Percentiles rank a stretch among this genome's conserved stretches.
phyloP scores from a whole-genome alignment of 2,888 invertebrate species.

The Tridacna crocea region DNA sequence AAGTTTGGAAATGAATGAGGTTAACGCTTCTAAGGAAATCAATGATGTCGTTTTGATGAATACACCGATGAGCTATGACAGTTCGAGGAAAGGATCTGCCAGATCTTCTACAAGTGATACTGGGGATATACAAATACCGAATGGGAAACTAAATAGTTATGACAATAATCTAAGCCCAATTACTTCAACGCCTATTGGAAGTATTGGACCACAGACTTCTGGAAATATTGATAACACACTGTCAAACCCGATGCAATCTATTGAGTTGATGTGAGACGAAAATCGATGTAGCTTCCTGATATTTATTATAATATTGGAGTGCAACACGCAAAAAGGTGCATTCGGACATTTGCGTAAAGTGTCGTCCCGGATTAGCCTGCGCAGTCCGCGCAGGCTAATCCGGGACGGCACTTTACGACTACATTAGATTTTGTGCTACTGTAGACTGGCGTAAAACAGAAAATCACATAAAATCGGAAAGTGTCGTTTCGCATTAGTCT shows the following conservation, averaged over 20 bases:
- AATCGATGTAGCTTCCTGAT: too few relatives aligned
- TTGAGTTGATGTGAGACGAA: background rate
- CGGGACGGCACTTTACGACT: too few relatives aligned
- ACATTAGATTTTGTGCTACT: too few relatives aligned
- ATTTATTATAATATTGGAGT: too few relatives aligned
- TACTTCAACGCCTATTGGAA: constrained; percentile 24
- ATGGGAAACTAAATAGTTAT: background rate
- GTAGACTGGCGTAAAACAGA: too few relatives aligned
- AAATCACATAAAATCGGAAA: too few relatives aligned
- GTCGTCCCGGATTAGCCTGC: too few relatives aligned
- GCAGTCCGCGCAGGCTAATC: too few relatives aligned
- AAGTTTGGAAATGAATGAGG: constrained; percentile 25
- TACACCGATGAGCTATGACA: constrained; percentile 33
- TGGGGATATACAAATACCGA: background rate
- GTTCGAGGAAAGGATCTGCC: background rate
- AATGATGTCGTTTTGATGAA: constrained; percentile 38
- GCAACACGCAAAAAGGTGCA: too few relatives aligned
- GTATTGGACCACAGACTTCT: background rate
- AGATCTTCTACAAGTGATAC: constrained; percentile 3
- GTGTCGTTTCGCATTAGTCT: too few relatives aligned
- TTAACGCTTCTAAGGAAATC: constrained; percentile 36
- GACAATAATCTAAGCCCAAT: constrained; percentile 17
- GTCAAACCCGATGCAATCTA: background rate
- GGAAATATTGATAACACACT: background rate
- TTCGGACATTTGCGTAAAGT: too few relatives aligned